These are phyloP conservation scores for Astreopora myriophthalma DNA, from an alignment of 64 coral and sea anemone species.

Conservation along the genomic window DNA sequence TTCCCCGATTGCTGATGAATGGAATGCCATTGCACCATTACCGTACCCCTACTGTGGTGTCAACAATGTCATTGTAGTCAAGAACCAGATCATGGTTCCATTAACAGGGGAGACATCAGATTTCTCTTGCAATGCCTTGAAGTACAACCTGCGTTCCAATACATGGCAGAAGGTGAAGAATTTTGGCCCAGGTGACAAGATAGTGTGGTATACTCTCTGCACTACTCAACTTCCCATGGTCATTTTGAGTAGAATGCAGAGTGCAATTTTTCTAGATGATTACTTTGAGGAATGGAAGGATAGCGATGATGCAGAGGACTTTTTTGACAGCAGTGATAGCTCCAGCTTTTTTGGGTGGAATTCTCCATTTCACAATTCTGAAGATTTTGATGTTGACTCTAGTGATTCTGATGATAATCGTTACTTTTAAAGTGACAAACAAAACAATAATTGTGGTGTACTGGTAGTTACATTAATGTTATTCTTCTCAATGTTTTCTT, in stretches of 20 bases:
- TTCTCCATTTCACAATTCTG: neutral
- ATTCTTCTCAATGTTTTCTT: too few relatives aligned
- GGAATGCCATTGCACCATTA: constrained; percentile 54
- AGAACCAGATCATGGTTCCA: constrained; percentile 7
- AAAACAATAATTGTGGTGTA: too few relatives aligned
- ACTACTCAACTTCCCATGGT: neutral
- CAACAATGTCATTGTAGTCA: constrained; percentile 56
- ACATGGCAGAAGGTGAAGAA: constrained; percentile 47
- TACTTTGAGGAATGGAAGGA: neutral
- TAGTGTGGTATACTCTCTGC: neutral
- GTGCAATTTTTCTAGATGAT: neutral
- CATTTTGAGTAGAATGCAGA: constrained; percentile 4
- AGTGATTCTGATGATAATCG: neutral
- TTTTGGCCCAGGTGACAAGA: constrained; percentile 22
- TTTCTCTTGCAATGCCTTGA: neutral
- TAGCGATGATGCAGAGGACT: neutral
- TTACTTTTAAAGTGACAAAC: neutral
- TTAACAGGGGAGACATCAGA: neutral
- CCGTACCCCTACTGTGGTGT: constrained; percentile 23
- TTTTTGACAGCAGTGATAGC: neutral
- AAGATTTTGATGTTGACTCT: neutral
- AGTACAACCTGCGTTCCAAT: neutral
- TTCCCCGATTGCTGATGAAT: constrained; percentile 30
- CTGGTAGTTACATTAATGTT: too few relatives aligned
- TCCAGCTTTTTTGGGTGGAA: constrained; percentile 11